phyloP scores from a whole-genome alignment of 2,113 vertebrate species.

The Amphiprion percula region DNA sequence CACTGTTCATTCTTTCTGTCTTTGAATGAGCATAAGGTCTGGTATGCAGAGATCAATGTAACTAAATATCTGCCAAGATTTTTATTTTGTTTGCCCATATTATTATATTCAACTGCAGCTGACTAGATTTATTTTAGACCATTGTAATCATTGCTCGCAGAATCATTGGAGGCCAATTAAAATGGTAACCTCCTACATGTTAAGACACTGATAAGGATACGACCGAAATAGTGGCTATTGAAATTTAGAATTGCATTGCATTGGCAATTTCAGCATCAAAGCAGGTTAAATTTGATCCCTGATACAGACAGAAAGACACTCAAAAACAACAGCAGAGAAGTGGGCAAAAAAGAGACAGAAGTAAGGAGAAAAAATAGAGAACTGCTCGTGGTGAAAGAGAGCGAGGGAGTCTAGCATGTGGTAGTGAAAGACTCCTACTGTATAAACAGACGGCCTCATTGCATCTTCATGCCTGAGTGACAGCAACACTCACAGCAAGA shows the following conservation, averaged over 20 bases:
- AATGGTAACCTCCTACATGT: not conserved
- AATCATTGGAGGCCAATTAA: not conserved
- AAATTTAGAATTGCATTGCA: not conserved
- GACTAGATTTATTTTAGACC: not conserved
- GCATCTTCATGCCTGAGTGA: slow-evolving; percentile 69
- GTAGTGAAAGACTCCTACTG: slow-evolving; percentile 44
- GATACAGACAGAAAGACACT: not conserved
- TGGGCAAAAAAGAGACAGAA: slow-evolving; percentile 10
- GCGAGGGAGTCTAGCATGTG: slow-evolving; percentile 48
- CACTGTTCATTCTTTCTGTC: not conserved
- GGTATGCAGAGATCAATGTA: not conserved
- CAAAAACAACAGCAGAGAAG: slow-evolving; percentile 6
- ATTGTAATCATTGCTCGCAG: not conserved
- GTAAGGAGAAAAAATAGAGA: slow-evolving; percentile 27
- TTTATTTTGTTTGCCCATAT: slow-evolving; percentile 1
- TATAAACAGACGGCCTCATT: slow-evolving; percentile 73
- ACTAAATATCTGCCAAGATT: not conserved
- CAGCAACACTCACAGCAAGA: slow-evolving; percentile 50
- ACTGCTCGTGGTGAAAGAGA: slow-evolving; percentile 42
- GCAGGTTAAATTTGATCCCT: not conserved
- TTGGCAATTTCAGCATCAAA: not conserved
- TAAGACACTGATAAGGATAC: not conserved
- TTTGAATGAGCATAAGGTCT: not conserved
- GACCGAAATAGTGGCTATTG: not conserved
- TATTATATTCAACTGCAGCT: not conserved